A percentile compares a stretch with the other conserved stretches of the same genome.
These are phyloP conservation scores for Protonemura montana DNA, from an alignment of 2,888 invertebrate genomes.

Conservation along the genomic window DNA sequence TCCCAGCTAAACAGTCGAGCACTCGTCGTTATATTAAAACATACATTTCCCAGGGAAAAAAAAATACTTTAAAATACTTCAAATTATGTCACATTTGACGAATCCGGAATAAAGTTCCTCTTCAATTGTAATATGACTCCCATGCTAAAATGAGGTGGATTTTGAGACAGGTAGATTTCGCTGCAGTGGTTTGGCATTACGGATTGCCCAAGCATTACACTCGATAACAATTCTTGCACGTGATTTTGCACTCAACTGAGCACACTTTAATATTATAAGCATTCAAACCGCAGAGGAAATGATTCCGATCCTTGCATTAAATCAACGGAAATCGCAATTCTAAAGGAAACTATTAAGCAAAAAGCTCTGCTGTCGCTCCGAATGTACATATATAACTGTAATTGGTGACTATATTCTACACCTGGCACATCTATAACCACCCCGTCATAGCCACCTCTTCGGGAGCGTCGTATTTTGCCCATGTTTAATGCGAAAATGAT, in stretches of 20 bases:
- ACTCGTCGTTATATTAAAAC: neutral
- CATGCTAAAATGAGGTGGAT: too few species aligned
- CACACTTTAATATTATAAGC: neutral
- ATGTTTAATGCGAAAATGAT: neutral
- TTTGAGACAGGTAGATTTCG: too few species aligned
- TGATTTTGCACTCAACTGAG: neutral
- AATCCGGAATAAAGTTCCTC: neutral
- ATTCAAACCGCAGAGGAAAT: neutral
- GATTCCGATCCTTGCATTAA: neutral
- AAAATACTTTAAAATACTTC: neutral
- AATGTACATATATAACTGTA: too few species aligned
- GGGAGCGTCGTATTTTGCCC: neutral
- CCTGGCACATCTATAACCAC: neutral
- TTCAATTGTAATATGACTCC: too few species aligned
- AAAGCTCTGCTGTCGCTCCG: neutral
- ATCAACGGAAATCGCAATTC: constrained; percentile 12
- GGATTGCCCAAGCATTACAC: neutral
- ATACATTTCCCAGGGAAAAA: neutral
- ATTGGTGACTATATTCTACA: neutral
- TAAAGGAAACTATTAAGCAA: neutral
- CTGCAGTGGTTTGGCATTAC: too few species aligned
- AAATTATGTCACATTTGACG: neutral
- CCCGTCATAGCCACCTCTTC: neutral
- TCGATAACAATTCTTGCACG: neutral
- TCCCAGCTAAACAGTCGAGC: neutral